Evolutionary conservation across 1,140 invertebrate genomes (phyloP), one percentile per base, ranked within the genome.

Genomic region (Drosophila lacteicornis): DNA sequence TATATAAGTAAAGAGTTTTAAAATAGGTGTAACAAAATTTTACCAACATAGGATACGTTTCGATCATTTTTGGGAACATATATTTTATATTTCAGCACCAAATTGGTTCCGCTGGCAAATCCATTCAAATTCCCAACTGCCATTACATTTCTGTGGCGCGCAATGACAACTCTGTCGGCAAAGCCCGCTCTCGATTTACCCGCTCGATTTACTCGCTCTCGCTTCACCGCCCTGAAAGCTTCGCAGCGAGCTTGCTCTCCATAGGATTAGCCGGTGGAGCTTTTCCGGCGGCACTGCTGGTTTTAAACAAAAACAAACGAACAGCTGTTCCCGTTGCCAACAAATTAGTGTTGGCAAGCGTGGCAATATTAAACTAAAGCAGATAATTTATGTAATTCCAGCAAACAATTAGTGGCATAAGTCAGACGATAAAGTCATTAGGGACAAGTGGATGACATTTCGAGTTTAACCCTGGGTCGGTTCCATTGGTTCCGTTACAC

Each of bases 271-370:
- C 61, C 38, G 51, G 25, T 17, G 4, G 17, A 61, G 70, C 55
- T 61, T 30, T 30, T 22, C 13, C 7, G 15, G 22, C 19, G 6
- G 25, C 46, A 55, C 27, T 65, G 71, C 74, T 60, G 15, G 8
- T 45, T 69, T 47, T 81, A 80, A 85, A 80, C 82, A 85, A 85
- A 84, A 43, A 58, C 73, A 75, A 8, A 22, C 0, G 4, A 65
- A 49, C 82, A 85, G 82, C 78, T 85, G 82, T 66, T 75, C 56
- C n/a, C 42, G 40, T 50, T 25, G 33, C 9, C 33, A 25, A 0
- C 30, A 63, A 49, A 63, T 30, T 8, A 57, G 49, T 75, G 74
- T 61, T 78, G 50, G 22, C 22, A 22, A 78, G 7, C 42, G 13
- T 33, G 1, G 0, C 1, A 51, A 38, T 38, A 57, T 43, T 36